Evolutionary conservation across 2,888 invertebrate species (phyloP).

Genomic region (Deroplatys truncata): DNA sequence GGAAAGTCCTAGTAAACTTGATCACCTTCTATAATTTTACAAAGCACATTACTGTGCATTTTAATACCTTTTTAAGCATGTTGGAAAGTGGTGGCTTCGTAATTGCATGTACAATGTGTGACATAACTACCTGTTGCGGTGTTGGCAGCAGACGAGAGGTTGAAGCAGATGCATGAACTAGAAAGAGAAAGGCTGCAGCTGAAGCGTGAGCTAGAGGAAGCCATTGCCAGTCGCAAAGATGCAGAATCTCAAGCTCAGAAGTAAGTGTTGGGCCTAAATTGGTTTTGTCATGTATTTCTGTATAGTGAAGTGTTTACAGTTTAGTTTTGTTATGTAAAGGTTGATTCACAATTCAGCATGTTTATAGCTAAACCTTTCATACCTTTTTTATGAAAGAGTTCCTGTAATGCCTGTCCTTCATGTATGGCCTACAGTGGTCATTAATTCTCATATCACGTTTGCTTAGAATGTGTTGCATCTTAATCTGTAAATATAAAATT

Average conservation of each 20-base stretch:
- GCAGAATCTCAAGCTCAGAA: slow-evolving; percentile 56
- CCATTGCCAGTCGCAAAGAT: slow-evolving; percentile 53
- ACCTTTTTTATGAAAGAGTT: neutral
- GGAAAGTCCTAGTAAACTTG: too few species aligned
- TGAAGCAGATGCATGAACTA: neutral
- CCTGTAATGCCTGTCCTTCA: neutral
- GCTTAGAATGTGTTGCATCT: too few species aligned
- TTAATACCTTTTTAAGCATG: neutral
- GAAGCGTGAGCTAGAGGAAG: slow-evolving; percentile 55
- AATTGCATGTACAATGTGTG: neutral
- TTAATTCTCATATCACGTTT: too few species aligned
- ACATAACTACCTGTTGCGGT: neutral
- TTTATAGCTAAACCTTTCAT: neutral
- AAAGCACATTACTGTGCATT: neutral
- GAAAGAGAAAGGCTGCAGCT: slow-evolving; percentile 51
- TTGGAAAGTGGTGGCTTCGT: neutral
- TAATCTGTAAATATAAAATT: too few species aligned
- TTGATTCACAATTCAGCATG: neutral
- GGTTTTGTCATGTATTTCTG: neutral
- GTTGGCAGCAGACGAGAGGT: neutral
- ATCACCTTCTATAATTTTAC: neutral
- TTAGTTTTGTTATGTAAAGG: neutral
- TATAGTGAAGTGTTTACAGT: neutral
- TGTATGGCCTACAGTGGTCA: too few species aligned
- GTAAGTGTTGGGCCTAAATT: slow-evolving; percentile 45